Evolutionary conservation across 2,888 invertebrate genomes (phyloP).

Genomic region (Hydroisotoma schaefferi): DNA sequence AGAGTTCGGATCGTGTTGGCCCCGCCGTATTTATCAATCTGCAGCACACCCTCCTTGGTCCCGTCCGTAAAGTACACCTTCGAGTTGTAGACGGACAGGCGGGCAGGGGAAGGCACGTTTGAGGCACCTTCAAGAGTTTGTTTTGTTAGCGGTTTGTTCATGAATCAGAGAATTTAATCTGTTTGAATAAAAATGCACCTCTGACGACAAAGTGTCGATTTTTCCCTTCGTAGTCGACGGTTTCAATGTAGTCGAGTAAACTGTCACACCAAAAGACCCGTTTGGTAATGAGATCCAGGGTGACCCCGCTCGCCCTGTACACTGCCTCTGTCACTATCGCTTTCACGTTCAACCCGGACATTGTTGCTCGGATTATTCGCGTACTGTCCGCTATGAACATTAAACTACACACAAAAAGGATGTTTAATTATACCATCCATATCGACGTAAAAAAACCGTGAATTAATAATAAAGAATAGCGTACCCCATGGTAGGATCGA

Average conservation of each 20-base stretch:
- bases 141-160: not conserved
- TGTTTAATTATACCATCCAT: not conserved
- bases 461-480: conserved; percentile 27
- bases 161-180: not conserved
- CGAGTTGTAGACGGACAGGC: conserved; percentile 79
- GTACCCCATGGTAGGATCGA: conserved; percentile 84
- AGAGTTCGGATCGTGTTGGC: conserved; percentile 73
- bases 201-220: conserved; percentile 74
- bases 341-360: conserved; percentile 84
- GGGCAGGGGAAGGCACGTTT: conserved; percentile 75
- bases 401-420: conserved; percentile 51
- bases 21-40: conserved; percentile 80
- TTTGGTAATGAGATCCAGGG: conserved; percentile 83
- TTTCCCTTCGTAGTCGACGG: conserved; percentile 86
- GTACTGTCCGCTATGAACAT: conserved; percentile 59
- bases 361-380: conserved; percentile 71
- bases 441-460: not conserved
- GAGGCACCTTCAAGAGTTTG: conserved; percentile 59
- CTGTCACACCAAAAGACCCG: conserved; percentile 97
- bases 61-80: conserved; percentile 87
- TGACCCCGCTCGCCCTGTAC: conserved; percentile 87
- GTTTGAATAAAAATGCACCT: conserved; percentile 51
- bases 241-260: conserved; percentile 89
- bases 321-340: conserved; percentile 88
- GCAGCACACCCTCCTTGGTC: conserved; percentile 82